Base-by-base conservation (phyloP, 1,140 invertebrate species). In the Bombus waltoni region DNA sequence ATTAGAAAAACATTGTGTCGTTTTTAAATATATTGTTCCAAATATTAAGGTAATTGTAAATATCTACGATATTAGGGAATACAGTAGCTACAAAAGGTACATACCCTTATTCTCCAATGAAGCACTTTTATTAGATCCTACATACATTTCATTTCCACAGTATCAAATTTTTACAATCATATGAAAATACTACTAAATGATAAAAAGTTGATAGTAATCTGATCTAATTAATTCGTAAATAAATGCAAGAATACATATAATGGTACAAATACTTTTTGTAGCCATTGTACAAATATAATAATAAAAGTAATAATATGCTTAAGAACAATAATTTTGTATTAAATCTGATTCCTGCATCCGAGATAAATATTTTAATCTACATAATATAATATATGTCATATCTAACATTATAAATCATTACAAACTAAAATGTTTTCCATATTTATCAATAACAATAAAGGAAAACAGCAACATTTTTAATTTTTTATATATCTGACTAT, bases 281-380 rank as follows among this genome's bases (percentile, higher is more conserved):
- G 47, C 18, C 47, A 53, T 53, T 38, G 57, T 57, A 18, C 2
- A 4, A 53, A 38, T 9, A 57, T 38, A 40, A 28, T 38, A 75
- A 75, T 74, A 35, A 35, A 13, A 53, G 53, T 32, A 28, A 10
- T 1, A 18, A 53, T 47, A n/a, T 25, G 25, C 32, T 53, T 53
- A 53, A 62, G 25, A 77, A 77, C 8, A 65, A 65, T n/a, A 32
- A 28, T 59, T 77, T 77, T 42, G 38, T 38, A 65, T 77, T 65
- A 42, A 42, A 42, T 77, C 42, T 32, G 22, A 9, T 8, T 44
- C 35, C 66, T 40, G 18, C 11, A 35, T 10, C 47, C n/a, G 44
- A 76, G 28, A 76, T 59, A 40, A 76, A 62, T 76, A 59, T 75
- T 57, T 75, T 59, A 59, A 59, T 76, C 35, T 76, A 62, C 28